Conservation (phyloP, 2,797 vertebrate species). For the Myripristis murdjan region DNA sequence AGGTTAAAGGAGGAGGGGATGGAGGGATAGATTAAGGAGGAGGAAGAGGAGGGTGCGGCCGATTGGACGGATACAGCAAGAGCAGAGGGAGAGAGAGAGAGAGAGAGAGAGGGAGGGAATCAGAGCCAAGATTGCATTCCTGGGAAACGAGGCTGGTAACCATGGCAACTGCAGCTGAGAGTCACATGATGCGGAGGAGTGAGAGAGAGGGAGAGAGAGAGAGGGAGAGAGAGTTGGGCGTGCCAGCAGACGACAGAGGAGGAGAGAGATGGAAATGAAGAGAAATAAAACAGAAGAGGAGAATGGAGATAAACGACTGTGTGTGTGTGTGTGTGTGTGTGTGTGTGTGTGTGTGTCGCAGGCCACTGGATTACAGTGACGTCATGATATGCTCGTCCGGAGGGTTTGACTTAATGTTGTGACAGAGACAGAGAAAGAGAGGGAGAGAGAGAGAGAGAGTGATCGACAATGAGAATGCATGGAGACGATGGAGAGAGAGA, state of each 20-base stretch:
- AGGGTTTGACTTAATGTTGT: neutral
- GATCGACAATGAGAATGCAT: slow-evolving; percentile 37
- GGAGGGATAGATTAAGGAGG: slow-evolving; percentile 12
- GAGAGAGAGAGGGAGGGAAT: slow-evolving; percentile 37
- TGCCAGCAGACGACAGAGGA: slow-evolving; percentile 52
- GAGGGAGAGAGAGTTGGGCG: slow-evolving; percentile 53
- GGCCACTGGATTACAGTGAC: slow-evolving; percentile 23
- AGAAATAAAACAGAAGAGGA: slow-evolving; percentile 27
- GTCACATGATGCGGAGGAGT: slow-evolving; percentile 85
- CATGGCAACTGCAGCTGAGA: slow-evolving; percentile 87
- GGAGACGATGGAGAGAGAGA: slow-evolving; percentile 26
- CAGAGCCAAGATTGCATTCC: slow-evolving; percentile 66
- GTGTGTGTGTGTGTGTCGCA: slow-evolving; percentile 6
- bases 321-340: neutral
- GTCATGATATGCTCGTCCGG: neutral
- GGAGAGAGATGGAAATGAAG: slow-evolving; percentile 49
- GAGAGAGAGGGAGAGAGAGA: slow-evolving; percentile 45
- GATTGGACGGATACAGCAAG: slow-evolving; percentile 36
- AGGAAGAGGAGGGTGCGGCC: slow-evolving; percentile 44
- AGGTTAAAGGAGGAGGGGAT: neutral
- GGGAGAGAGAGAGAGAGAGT: neutral
- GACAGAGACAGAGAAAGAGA: neutral
- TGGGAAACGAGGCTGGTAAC: slow-evolving; percentile 79
- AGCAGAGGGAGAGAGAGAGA: neutral
- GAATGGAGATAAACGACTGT: neutral